These are phyloP conservation scores for Agrochola lota DNA, from an alignment of 2,888 invertebrate genomes.

Conservation along the genomic window DNA sequence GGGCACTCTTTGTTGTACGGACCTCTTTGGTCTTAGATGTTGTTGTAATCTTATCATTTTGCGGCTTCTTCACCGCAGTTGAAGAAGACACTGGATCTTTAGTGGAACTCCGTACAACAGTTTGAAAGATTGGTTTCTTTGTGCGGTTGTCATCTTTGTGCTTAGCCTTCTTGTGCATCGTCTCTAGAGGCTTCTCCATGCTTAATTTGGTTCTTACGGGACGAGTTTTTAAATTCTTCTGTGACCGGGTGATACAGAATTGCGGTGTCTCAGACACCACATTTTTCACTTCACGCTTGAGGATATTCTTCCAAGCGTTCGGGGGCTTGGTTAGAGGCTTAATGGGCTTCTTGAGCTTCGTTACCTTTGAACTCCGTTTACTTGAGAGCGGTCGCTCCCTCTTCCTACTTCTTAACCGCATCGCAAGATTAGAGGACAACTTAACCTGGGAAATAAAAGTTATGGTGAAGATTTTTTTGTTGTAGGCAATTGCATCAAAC, in stretches of 20 bases:
- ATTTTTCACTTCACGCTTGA: slow-evolving; percentile 83
- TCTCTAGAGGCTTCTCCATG: slow-evolving; percentile 84
- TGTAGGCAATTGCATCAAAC: not conserved
- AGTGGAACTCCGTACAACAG: slow-evolving; percentile 82
- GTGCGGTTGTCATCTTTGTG: slow-evolving; percentile 78
- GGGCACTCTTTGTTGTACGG: slow-evolving; percentile 81
- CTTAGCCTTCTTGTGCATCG: slow-evolving; percentile 77
- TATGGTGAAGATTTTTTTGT: not conserved
- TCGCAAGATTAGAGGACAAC: slow-evolving; percentile 82
- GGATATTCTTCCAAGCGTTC: slow-evolving; percentile 82
- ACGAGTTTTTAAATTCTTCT: slow-evolving; percentile 82
- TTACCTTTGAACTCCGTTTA: slow-evolving; percentile 78
- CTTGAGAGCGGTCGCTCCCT: slow-evolving; percentile 90
- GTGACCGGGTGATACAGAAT: slow-evolving; percentile 82
- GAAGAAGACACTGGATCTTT: slow-evolving; percentile 83
- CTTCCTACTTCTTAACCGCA: slow-evolving; percentile 93
- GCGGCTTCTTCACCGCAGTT: slow-evolving; percentile 74
- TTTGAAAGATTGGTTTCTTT: slow-evolving; percentile 87
- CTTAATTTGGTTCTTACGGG: slow-evolving; percentile 83
- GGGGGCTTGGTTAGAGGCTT: slow-evolving; percentile 75
- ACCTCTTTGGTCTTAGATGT: slow-evolving; percentile 82
- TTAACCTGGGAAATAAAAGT: slow-evolving; percentile 75
- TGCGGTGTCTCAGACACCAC: slow-evolving; percentile 76
- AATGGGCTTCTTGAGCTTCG: slow-evolving; percentile 78
- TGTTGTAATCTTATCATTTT: slow-evolving; percentile 81